phyloP scores from a whole-genome alignment of 1,140 invertebrate genomes.

The Drosophila micromelanica region DNA sequence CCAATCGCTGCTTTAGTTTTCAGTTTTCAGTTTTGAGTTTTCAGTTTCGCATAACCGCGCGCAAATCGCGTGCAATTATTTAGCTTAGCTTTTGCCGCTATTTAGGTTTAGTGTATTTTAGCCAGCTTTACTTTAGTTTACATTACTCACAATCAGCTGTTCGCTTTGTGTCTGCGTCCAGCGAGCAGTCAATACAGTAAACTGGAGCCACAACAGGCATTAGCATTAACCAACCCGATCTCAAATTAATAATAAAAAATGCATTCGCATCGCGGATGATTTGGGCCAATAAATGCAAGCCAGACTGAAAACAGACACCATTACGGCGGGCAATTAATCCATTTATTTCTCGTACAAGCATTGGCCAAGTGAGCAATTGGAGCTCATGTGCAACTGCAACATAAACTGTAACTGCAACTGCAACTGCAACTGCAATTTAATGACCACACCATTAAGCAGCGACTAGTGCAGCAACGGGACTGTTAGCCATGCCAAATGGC shows the following conservation, averaged over 20 bases:
- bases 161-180: constrained; percentile 39
- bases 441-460: constrained; percentile 4
- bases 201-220: constrained; percentile 40
- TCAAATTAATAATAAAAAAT: constrained; percentile 64
- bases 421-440: constrained; percentile 1
- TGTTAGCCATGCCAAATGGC: constrained; percentile 14
- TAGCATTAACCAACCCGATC: constrained; percentile 49
- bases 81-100: constrained; percentile 59
- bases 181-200: constrained; percentile 22
- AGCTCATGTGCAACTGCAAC: constrained; percentile 20
- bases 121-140: constrained; percentile 31
- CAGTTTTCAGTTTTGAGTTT: constrained; percentile 34
- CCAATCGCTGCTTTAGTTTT: constrained; percentile 33
- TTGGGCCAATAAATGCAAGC: constrained; percentile 62
- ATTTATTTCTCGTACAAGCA: constrained; percentile 52
- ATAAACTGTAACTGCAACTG: constrained; percentile 21
- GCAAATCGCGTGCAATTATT: constrained; percentile 81
- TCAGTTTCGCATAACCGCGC: constrained; percentile 47
- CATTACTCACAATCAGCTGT: constrained; percentile 60
- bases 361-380: constrained; percentile 53
- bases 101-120: constrained; percentile 39
- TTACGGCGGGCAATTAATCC: constrained; percentile 60
- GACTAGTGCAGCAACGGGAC: background rate
- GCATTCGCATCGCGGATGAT: constrained; percentile 68
- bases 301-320: constrained; percentile 16